A percentile compares a stretch with the other conserved stretches of the same genome.
phyloP scores from a whole-genome alignment of 1,140 invertebrate genomes.

The Orius insidiosus region DNA sequence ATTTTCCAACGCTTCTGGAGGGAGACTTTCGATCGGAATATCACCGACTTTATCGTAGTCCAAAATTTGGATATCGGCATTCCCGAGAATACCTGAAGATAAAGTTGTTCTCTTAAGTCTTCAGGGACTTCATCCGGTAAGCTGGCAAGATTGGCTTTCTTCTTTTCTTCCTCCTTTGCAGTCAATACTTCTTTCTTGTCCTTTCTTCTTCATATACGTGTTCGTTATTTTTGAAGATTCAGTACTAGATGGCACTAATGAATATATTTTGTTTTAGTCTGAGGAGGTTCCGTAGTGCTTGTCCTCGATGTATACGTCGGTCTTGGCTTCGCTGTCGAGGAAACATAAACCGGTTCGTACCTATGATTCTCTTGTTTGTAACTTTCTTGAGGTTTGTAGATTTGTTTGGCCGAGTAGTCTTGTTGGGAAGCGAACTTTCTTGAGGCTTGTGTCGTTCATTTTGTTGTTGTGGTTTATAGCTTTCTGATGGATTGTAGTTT shows the following conservation, averaged over 20 bases:
- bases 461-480: conserved; percentile 26
- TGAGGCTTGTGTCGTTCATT: conserved; percentile 25
- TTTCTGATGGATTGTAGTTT: not conserved
- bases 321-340: conserved; percentile 17
- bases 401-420: not conserved
- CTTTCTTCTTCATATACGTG: conserved; percentile 21
- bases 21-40: conserved; percentile 60
- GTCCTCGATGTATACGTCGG: conserved; percentile 9
- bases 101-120: conserved; percentile 63
- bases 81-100: conserved; percentile 67
- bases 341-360: conserved; percentile 24
- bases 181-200: conserved; percentile 2
- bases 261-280: conserved; percentile 18
- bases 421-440: conserved; percentile 20
- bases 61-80: conserved; percentile 68
- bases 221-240: conserved; percentile 16
- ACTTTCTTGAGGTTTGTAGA: conserved; percentile 2
- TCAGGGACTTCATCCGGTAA: conserved; percentile 74
- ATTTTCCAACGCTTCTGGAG: conserved; percentile 68
- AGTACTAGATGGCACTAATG: conserved; percentile 19
- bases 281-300: conserved; percentile 19
- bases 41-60: conserved; percentile 80
- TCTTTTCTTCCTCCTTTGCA: conserved; percentile 28
- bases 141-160: conserved; percentile 36
- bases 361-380: conserved; percentile 15